Base-by-base conservation (phyloP, 2,113 vertebrate species). In the Ctenomys sociabilis region DNA sequence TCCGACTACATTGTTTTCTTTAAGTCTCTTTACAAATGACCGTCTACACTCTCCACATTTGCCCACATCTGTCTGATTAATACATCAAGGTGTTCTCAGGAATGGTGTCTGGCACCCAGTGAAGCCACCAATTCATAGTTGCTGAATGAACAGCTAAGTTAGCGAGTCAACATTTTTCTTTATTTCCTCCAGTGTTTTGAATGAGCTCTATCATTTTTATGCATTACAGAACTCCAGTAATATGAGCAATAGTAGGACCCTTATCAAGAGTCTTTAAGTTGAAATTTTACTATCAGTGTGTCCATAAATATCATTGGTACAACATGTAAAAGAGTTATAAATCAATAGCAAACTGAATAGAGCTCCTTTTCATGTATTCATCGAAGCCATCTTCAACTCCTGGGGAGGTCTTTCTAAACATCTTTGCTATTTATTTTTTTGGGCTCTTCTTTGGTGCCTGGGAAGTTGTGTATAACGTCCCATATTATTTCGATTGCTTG, bases 361-460 rank as follows among this genome's bases (percentile, higher is more conserved):
- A 16, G 2, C 2, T 73, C 9, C 0, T 10, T 49, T 70, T 68
- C 10, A 5, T 8, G 54, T 7, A 40, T 16, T 40, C 3, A 19
- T 0, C 28, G 5, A 70, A 49, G 21, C 40, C 32, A 17, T 40
- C 45, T 59, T 83, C 37, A 72, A 7, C 7, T 12, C 17, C 9
- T 30, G 43, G 3, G 9, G 1, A 13, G 28, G 3, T 89, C 28
- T 73, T 93, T 91, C 89, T 45, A 43, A 24, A 59, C 11, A 94
- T 57, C 9, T 8, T 35, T 7, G 32, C 54, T 28, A 28, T 4
- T n/a, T n/a, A n/a, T 68, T 43, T 45, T 35, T 35, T 45, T 45
- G 28, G 73, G 30, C 83, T 64, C 81, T 86, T 52, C 77, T 88
- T 90, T 81, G 43, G 22, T 72, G 63, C 49, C n/a, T n/a, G 1